Evolutionary conservation across 2,797 vertebrate genomes (phyloP), one percentile per base, ranked within the genome.

Genomic region (Alca torda): DNA sequence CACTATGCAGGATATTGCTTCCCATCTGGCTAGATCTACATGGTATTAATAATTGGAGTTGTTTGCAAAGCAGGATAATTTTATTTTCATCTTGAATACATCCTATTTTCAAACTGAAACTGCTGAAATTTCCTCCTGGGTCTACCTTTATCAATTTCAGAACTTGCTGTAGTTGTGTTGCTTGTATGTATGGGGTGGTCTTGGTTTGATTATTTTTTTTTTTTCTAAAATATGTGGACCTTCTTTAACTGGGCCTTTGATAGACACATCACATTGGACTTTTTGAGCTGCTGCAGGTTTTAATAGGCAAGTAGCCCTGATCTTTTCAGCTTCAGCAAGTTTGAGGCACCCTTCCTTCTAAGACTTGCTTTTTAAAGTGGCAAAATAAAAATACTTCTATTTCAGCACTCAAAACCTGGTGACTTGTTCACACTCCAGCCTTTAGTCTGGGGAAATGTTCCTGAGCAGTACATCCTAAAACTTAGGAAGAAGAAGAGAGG

Each of bases 141-240:
- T 75, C 53, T 79, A 11, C n/a, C 20, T 68, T 53, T 53, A 69
- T 65, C 9, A 21, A 16, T 89, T 91, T 87, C 54, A 50, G 33
- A 82, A 59, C 24, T 73, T 74, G 18, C 33, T 83, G 4, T 21
- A 46, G 69, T 14, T 83, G 68, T n/a, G 11, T 41, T 50, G 10
- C 0, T 0, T 59, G 15, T 60, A 60, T 28, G 3, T 39, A 48
- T 57, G n/a, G 31, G 3, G 4, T 50, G 24, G 2, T 60, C 17
- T 43, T 67, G 30, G 18, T 68, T 33, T 60, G 6, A 20, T 61
- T 1, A 5, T 8, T 26, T 17, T 63, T 51, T 18, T 16, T 63
- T 51, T 82, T 31, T 48, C 11, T 82, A 6, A 28, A 15, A 45
- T 74, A 33, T 5, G 4, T 51, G 18, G 14, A 15, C 64, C 6